Conservation (phyloP, 2,113 vertebrate species). For the Pionites leucogaster region DNA sequence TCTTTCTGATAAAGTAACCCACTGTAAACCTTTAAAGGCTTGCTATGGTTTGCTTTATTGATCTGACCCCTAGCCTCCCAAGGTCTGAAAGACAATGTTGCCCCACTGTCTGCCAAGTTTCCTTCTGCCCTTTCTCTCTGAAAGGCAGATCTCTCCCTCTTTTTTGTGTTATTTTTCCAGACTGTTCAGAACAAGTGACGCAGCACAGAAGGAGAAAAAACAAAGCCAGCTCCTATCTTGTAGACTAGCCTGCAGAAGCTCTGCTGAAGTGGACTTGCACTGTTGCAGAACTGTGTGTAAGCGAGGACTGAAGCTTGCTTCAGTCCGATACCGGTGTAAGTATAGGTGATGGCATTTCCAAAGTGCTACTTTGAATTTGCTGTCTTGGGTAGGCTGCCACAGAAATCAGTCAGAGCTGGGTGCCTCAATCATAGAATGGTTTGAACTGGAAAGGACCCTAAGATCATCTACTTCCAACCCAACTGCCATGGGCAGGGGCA, state of each 20-base stretch:
- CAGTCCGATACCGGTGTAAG: accelerated
- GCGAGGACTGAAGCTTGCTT: neutral
- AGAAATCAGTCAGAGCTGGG: neutral
- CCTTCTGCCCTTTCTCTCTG: slow-evolving; percentile 2
- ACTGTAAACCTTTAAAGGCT: slow-evolving; percentile 17
- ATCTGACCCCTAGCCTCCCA: neutral
- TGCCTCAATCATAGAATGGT: neutral
- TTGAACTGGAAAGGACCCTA: neutral
- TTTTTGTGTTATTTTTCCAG: neutral
- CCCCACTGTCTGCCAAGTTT: neutral
- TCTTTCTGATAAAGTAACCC: slow-evolving; percentile 10
- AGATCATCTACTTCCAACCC: neutral
- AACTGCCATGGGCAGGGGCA: neutral
- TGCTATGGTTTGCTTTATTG: neutral
- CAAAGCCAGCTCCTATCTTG: neutral
- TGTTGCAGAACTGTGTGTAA: neutral
- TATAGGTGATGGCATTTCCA: neutral
- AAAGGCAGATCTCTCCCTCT: neutral
- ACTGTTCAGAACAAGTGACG: neutral
- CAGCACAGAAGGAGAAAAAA: neutral
- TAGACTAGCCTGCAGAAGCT: neutral
- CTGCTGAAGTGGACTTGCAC: neutral
- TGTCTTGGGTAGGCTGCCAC: neutral
- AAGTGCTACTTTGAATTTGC: neutral
- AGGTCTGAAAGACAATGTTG: neutral